Percentiles rank a stretch among this genome's conserved stretches.
Evolutionary conservation across 2,113 vertebrate genomes (phyloP).

Genomic region (Zapornia atra): DNA sequence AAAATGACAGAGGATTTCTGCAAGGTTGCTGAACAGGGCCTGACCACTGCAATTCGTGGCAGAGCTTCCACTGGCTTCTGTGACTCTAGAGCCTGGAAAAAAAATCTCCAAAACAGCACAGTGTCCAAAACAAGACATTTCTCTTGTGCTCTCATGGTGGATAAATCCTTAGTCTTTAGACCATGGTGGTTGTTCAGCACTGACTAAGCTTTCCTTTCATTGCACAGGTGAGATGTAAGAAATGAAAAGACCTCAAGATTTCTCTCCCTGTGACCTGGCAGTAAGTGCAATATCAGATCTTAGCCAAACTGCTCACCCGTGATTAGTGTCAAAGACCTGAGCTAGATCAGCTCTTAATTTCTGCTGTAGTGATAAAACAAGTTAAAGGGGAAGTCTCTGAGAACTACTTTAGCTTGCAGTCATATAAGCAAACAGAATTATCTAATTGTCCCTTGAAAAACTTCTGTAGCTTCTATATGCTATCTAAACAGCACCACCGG

Average conservation of each 20-base stretch:
- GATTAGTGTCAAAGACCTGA: constrained; percentile 27
- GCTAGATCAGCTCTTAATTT: constrained; percentile 30
- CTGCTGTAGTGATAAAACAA: background rate
- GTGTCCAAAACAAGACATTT: background rate
- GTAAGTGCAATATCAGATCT: background rate
- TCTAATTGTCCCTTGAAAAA: background rate
- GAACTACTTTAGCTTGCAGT: background rate
- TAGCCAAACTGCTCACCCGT: background rate
- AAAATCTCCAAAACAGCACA: background rate
- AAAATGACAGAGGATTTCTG: background rate
- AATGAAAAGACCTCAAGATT: background rate
- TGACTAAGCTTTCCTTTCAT: background rate
- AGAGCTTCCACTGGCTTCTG: background rate
- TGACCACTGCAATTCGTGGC: background rate
- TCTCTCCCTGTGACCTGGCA: background rate
- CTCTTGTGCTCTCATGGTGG: background rate
- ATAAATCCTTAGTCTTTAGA: background rate
- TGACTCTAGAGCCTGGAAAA: background rate
- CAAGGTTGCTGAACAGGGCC: background rate
- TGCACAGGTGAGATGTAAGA: background rate
- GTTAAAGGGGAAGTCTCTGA: constrained; percentile 15
- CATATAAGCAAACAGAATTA: background rate
- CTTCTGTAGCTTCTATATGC: background rate
- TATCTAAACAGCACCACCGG: background rate
- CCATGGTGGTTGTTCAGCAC: background rate